A percentile compares a stretch with the other conserved stretches of the same genome.
phyloP scores from a whole-genome alignment of 1,140 invertebrate species.

The Papilio xuthus region DNA sequence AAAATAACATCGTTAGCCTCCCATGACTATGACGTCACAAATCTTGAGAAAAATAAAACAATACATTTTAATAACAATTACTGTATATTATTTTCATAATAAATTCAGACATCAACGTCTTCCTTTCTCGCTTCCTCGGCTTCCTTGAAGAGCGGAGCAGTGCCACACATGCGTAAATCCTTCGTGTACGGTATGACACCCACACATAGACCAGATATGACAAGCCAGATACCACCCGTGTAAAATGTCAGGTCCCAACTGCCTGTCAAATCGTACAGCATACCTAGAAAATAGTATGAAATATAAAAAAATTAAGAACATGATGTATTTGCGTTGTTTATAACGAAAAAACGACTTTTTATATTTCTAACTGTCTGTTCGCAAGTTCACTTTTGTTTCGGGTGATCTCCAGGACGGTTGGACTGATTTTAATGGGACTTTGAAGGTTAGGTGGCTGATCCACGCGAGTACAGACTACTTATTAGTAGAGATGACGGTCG shows the following conservation, averaged over 20 bases:
- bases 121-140: slow-evolving; percentile 50
- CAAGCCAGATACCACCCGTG: slow-evolving; percentile 88
- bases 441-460: no score
- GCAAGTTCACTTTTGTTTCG: no score
- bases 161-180: slow-evolving; percentile 84
- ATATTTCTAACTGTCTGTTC: no score
- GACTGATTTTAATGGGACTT: no score
- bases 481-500: no score
- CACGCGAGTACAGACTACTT: no score
- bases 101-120: background rate
- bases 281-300: slow-evolving; percentile 82
- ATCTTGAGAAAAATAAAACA: background rate
- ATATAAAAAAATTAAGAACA: no score
- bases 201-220: slow-evolving; percentile 88
- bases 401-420: no score
- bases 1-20: no score
- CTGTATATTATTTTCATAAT: background rate
- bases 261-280: slow-evolving; percentile 86
- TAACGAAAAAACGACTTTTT: no score
- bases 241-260: slow-evolving; percentile 89
- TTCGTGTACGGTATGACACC: slow-evolving; percentile 84
- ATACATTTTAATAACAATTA: background rate
- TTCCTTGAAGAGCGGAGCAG: slow-evolving; percentile 83
- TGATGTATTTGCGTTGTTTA: no score
- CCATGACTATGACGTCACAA: background rate